Conservation (phyloP, 2,797 vertebrate genomes). For the Channa striata region DNA sequence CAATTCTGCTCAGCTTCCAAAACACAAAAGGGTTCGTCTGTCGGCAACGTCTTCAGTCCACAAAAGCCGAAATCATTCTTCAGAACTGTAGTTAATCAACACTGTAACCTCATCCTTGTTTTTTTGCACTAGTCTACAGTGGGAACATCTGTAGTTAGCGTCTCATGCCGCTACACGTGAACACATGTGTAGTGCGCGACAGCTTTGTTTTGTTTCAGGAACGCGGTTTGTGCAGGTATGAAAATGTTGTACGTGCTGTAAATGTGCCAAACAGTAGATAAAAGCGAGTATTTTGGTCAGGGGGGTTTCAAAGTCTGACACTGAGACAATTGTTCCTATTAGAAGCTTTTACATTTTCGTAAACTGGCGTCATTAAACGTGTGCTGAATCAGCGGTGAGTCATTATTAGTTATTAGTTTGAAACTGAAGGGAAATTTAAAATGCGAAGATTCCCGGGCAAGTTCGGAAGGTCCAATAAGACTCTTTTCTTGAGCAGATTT, state of each 20-base stretch:
- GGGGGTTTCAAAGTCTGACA: slow-evolving; percentile 38
- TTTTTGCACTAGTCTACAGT: slow-evolving; percentile 86
- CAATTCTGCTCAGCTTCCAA: slow-evolving; percentile 44
- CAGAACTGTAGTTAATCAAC: slow-evolving; percentile 88
- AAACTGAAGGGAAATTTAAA: not conserved
- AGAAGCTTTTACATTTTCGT: not conserved
- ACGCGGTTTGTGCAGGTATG: slow-evolving; percentile 34
- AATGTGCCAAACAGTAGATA: slow-evolving; percentile 78
- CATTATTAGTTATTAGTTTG: not conserved
- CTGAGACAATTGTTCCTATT: not conserved
- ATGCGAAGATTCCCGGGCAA: not conserved
- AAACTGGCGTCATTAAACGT: not conserved
- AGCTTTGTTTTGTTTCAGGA: slow-evolving; percentile 69
- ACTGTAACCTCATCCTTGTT: slow-evolving; percentile 90
- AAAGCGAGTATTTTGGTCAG: slow-evolving; percentile 35
- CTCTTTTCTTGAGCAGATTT: not conserved
- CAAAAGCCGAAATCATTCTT: slow-evolving; percentile 77
- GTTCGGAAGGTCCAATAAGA: not conserved
- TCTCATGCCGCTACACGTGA: slow-evolving; percentile 80
- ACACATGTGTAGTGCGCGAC: slow-evolving; percentile 73
- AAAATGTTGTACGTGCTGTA: slow-evolving; percentile 45
- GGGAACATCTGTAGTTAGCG: slow-evolving; percentile 80
- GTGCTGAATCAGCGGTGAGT: not conserved
- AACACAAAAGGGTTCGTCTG: slow-evolving; percentile 18
- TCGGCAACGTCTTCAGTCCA: slow-evolving; percentile 48